These are phyloP conservation scores for Muntiacus muntjak DNA, from an alignment of 2,113 vertebrate genomes.

Conservation along the genomic window DNA sequence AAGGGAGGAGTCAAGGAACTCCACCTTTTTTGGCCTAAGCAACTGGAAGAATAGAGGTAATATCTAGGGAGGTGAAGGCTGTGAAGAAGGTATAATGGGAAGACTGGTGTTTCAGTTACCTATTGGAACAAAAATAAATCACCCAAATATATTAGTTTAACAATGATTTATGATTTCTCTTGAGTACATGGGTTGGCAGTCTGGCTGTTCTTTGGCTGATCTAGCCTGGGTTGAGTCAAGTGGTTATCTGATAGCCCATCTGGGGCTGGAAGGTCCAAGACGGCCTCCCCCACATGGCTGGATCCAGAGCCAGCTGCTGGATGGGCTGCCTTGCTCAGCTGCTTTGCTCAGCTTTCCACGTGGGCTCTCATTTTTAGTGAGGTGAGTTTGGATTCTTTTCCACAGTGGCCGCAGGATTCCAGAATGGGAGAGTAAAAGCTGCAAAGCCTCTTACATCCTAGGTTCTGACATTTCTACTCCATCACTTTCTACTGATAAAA, in stretches of 20 bases:
- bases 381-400: neutral
- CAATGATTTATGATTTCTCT: neutral
- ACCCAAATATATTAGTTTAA: neutral
- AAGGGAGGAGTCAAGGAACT: neutral
- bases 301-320: neutral
- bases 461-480: neutral
- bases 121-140: neutral
- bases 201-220: neutral
- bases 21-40: neutral
- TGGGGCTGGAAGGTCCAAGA: neutral
- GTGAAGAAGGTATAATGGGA: neutral
- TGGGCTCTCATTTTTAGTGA: neutral
- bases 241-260: neutral
- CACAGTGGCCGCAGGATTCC: neutral
- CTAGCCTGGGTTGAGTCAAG: neutral
- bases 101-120: neutral
- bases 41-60: neutral
- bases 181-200: neutral
- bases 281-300: neutral
- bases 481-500: neutral
- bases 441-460: neutral
- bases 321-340: neutral
- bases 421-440: neutral
- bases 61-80: neutral
- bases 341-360: neutral